A percentile compares a stretch with the other conserved stretches of the same genome.
phyloP scores from a whole-genome alignment of 2,888 invertebrate species.

The Ormia ochracea region DNA sequence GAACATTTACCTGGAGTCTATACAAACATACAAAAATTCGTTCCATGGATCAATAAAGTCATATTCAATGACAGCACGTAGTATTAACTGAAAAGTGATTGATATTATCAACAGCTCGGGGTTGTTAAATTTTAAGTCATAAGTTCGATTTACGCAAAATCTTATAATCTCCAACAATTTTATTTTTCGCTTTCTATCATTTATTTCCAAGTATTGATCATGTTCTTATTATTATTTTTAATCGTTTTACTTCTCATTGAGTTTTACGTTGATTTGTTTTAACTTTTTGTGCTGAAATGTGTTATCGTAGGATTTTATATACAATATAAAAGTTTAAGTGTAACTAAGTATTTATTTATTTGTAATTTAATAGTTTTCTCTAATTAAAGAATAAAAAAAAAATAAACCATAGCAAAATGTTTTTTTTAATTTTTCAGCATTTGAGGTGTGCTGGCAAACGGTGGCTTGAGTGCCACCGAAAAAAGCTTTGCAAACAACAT shows the following conservation, averaged over 20 bases:
- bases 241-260: background rate
- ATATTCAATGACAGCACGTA: constrained; percentile 78
- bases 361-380: background rate
- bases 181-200: background rate
- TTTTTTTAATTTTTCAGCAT: background rate
- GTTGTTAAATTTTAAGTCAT: constrained; percentile 72
- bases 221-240: background rate
- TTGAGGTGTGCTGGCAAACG: no score
- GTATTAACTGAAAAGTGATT: constrained; percentile 68
- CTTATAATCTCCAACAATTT: background rate
- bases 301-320: constrained; percentile 3
- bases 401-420: background rate
- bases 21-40: constrained; percentile 94
- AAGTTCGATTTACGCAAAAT: background rate
- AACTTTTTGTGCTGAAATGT: constrained; percentile 27
- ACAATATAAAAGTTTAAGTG: constrained; percentile 29
- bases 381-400: background rate
- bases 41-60: constrained; percentile 93
- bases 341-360: constrained; percentile 48
- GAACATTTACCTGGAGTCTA: constrained; percentile 94
- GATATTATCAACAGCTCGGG: constrained; percentile 70
- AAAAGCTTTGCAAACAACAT: no score
- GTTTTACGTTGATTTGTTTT: constrained; percentile 31
- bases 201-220: constrained; percentile 12
- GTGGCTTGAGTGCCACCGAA: background rate